Evolutionary conservation across 2,113 vertebrate genomes (phyloP).

Genomic region (Dipodomys ordii): DNA sequence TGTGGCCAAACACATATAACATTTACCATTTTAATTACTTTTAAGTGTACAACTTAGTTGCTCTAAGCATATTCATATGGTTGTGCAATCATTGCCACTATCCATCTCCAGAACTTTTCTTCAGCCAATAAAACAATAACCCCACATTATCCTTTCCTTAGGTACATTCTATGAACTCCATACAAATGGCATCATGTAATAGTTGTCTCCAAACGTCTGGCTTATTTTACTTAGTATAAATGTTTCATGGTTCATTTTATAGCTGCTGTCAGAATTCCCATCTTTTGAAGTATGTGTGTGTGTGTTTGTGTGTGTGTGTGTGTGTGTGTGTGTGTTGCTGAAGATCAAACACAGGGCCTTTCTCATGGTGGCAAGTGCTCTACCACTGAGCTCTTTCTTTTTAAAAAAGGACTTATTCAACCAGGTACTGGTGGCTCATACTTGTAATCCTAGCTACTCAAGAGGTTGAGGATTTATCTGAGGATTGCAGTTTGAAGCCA

Average conservation of each 20-base stretch:
- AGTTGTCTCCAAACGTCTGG: neutral
- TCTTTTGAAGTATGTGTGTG: neutral
- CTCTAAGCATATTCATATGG: neutral
- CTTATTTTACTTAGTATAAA: neutral
- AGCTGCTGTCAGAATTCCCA: neutral
- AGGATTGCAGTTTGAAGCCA: too few relatives aligned
- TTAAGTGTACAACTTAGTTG: neutral
- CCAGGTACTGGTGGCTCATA: too few relatives aligned
- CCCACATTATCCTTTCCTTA: neutral
- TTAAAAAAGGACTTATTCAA: neutral
- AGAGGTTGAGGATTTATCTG: too few relatives aligned
- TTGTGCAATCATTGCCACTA: neutral
- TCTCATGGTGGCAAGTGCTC: too few relatives aligned
- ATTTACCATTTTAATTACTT: constrained; percentile 12
- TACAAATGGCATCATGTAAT: neutral
- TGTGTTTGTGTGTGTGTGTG: too few relatives aligned
- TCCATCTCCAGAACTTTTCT: neutral
- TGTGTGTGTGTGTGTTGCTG: too few relatives aligned
- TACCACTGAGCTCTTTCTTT: too few relatives aligned
- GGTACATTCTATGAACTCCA: neutral
- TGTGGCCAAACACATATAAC: neutral
- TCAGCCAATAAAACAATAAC: neutral
- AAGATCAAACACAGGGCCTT: too few relatives aligned
- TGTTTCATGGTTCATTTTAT: neutral
- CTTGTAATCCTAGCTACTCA: too few relatives aligned